These are phyloP conservation scores for Phenacoccus solenopsis DNA, from an alignment of 1,140 invertebrate genomes.

Conservation along the genomic window DNA sequence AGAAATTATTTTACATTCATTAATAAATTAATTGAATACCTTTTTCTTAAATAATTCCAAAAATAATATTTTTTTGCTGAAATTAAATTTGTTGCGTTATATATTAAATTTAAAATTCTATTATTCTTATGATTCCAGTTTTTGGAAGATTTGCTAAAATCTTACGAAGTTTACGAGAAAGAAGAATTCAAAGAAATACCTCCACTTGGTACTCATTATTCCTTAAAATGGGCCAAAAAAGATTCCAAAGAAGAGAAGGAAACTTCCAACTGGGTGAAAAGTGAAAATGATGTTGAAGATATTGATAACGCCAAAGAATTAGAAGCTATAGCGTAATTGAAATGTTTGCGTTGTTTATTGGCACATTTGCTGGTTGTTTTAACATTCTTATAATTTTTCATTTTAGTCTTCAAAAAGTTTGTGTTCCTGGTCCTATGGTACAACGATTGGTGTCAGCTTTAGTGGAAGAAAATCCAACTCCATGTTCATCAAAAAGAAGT, in stretches of 20 bases:
- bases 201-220: constrained; percentile 76
- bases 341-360: no score
- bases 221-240: constrained; percentile 75
- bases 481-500: constrained; percentile 31
- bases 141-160: constrained; percentile 60
- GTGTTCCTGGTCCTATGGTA: constrained; percentile 68
- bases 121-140: constrained; percentile 35
- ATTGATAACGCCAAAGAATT: not conserved
- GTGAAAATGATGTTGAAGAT: constrained; percentile 14
- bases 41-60: no score
- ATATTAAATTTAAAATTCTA: constrained; percentile 15
- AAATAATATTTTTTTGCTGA: no score
- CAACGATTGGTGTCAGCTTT: constrained; percentile 79
- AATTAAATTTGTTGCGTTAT: not conserved
- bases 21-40: no score
- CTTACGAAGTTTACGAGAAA: constrained; percentile 50
- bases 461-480: constrained; percentile 62
- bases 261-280: constrained; percentile 11
- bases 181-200: constrained; percentile 53
- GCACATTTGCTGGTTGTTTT: not conserved
- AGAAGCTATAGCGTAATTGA: not conserved
- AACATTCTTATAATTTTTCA: not conserved
- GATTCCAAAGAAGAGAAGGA: constrained; percentile 61
- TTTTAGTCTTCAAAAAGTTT: constrained; percentile 37
- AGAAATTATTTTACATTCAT: no score